These are phyloP conservation scores for Ciconia nigra DNA, from an alignment of 2,797 vertebrate species.

Conservation along the genomic window DNA sequence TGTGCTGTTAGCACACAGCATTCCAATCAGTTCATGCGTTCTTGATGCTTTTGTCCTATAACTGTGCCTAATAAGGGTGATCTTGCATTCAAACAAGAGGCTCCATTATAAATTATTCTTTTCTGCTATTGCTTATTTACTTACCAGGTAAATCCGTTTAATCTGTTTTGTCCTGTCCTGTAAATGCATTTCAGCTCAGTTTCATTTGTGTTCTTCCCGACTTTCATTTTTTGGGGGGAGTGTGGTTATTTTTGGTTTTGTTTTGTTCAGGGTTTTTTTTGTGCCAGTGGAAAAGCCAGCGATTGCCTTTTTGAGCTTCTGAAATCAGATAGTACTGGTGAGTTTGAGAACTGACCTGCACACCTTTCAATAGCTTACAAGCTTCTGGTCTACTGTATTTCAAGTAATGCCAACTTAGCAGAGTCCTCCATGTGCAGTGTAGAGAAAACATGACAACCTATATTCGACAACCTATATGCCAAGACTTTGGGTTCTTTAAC, in stretches of 20 bases:
- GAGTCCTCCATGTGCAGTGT: neutral
- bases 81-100: neutral
- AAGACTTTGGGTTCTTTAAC: neutral
- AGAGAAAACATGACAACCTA: neutral
- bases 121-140: neutral
- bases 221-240: neutral
- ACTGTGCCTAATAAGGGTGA: neutral
- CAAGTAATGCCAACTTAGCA: neutral
- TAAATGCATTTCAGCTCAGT: neutral
- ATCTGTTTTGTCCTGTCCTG: neutral
- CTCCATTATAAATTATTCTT: neutral
- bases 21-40: neutral
- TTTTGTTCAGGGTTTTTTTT: neutral
- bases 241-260: rapidly evolving
- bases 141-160: neutral
- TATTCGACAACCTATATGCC: neutral
- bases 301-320: neutral
- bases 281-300: neutral
- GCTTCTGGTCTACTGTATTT: neutral
- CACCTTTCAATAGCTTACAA: neutral
- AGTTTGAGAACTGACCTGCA: neutral
- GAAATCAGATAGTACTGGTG: neutral
- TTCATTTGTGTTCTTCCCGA: neutral
- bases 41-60: neutral
- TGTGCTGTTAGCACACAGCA: neutral